These are phyloP conservation scores for Casuarius casuarius DNA, from an alignment of 2,113 vertebrate genomes.

Conservation along the genomic window DNA sequence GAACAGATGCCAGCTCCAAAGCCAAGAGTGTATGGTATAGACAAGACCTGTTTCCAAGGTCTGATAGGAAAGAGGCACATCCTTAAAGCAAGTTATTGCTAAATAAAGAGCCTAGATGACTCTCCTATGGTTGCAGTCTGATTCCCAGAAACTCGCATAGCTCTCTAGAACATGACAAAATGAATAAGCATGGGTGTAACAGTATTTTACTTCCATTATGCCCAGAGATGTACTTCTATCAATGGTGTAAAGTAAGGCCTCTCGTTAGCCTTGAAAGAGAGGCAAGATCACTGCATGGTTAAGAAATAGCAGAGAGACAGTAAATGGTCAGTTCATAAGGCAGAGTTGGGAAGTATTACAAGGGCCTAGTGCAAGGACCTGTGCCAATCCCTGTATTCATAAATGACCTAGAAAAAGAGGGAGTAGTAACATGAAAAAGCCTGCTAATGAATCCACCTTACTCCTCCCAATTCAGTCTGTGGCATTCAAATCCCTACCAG, in stretches of 20 bases:
- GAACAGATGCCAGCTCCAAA: neutral
- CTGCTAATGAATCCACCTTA: neutral
- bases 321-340: neutral
- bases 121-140: fast-evolving
- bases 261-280: neutral
- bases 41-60: fast-evolving
- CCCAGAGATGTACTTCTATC: neutral
- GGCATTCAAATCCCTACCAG: fast-evolving
- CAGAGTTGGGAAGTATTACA: neutral
- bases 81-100: fast-evolving
- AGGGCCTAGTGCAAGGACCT: neutral
- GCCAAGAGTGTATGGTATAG: neutral
- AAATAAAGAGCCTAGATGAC: fast-evolving
- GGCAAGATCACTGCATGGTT: neutral
- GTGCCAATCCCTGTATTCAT: neutral
- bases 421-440: neutral
- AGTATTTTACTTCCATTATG: neutral
- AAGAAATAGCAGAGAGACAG: neutral
- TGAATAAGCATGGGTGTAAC: neutral
- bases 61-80: fast-evolving
- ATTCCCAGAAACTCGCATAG: neutral
- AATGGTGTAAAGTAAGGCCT: neutral
- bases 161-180: neutral
- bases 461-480: neutral
- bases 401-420: neutral